Evolutionary conservation across 2,888 invertebrate genomes (phyloP), one percentile per base, ranked within the genome.

Genomic region (Vandiemenella viatica): DNA sequence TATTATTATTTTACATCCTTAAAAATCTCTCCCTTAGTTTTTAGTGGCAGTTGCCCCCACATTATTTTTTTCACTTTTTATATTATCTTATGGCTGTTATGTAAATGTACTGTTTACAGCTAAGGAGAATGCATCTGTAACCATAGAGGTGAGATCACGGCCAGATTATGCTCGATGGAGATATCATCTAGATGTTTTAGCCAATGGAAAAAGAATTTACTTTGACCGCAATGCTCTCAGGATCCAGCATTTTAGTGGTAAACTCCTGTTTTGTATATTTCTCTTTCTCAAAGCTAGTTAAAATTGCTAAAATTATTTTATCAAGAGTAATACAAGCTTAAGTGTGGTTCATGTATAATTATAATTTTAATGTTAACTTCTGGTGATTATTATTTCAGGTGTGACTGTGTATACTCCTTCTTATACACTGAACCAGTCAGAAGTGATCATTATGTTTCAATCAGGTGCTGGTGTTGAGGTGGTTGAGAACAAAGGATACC

Each of bases 401-500:
- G 90, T 91, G 0, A 81, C 88, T 0, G 87, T 95, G 1, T 92
- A 92, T 63, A 89, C 89, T n/a, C 92, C 93, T 1, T 83, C 86
- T 47, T 86, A 88, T 60, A 77, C 91, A 56, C 70, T 91, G 47
- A 92, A 93, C 67, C 93, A 93, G 66, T 91, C 92, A 1, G 91
- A 95, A 69, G 88, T 96, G 20, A 77, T 95, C 26, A 81, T 95
- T 45, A 90, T 93, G 88, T 90, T 93, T 63, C 80, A 90, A 51
- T 89, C 89, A 0, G 95, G 95, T 2, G 88, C 89, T 42, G 95
- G 95, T 0, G 78, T 96, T 1, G 91, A 93, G 65, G 85, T 95
- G 0, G 72, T 90, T 1, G 92, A 92, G 63, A 89, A 88, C 64
- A 77, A 79, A 60, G 93, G 92, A 4, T 88, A 76, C 59, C 79